Evolutionary conservation across 2,888 invertebrate species (phyloP), one percentile per base, ranked within the genome.

Genomic region (Rhingia rostrata): DNA sequence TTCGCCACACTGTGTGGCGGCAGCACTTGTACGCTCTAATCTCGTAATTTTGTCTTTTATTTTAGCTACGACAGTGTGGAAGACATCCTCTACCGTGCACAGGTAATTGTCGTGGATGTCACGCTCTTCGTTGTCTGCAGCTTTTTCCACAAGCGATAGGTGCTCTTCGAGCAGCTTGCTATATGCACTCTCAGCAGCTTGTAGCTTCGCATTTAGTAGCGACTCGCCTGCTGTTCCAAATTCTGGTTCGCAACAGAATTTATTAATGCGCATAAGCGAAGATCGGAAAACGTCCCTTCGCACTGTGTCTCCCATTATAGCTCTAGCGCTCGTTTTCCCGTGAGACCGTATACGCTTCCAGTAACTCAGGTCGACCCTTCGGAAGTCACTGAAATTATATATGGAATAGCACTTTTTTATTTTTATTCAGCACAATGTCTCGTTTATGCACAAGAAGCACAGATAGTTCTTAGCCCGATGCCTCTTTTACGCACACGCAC

Each of bases 311-410:
- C 67, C 37, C 67, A 69, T 69, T 69, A 4, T 69, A n/a, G n/a
- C n/a, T n/a, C n/a, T n/a, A 14, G 35, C 33, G 14, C 9, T 39
- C 4, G 9, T 10, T 39, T 39, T 39, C 10, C 49, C 64, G 64
- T 64, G 7, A 51, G 64, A 64, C 64, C 39, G 37, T 37, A 49
- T 10, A 12, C 47, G 10, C 22, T 43, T 45, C 43, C 45, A 61
- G 35, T 35, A n/a, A 61, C 32, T 61, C 61, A 61, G 61, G 33
- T 61, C 35, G 61, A 61, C 61, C 61, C 47, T 61, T 61, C 61
- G 61, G 60, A 60, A 45, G 45, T 43, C 14, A 45, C 60, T 4
- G 30, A 37, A 14, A 43, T 60, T 9, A 14, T 10, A 47, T 45
- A 47, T 61, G 47, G 61, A 61, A 61, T 61, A 51, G 32, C 49